phyloP scores from a whole-genome alignment of 2,113 vertebrate genomes.

The Sula dactylatra region DNA sequence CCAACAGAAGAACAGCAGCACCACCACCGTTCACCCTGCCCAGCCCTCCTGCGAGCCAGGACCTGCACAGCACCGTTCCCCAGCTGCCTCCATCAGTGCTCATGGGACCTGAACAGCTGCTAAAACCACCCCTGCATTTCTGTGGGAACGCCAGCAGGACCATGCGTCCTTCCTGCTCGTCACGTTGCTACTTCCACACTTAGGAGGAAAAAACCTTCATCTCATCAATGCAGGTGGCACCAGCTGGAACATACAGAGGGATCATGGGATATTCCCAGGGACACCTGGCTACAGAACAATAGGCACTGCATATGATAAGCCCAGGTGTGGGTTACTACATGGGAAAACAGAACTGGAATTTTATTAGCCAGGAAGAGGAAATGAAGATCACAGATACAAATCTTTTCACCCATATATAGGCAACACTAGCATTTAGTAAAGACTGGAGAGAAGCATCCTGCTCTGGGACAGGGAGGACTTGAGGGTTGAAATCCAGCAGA shows the following conservation, averaged over 20 bases:
- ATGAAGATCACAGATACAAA: accelerated
- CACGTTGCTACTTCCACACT: accelerated
- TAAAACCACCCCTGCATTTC: no score
- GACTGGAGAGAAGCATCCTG: not conserved
- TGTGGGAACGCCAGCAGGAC: not conserved
- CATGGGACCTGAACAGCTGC: no score
- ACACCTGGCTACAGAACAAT: not conserved
- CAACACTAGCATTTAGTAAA: not conserved
- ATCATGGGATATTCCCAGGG: not conserved
- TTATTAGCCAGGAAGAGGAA: not conserved
- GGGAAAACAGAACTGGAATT: not conserved
- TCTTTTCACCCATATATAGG: accelerated
- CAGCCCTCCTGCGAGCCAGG: accelerated
- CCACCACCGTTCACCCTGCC: not conserved
- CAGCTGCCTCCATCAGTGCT: not conserved
- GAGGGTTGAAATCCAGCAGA: not conserved
- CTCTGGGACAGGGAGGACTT: not conserved
- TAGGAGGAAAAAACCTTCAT: not conserved
- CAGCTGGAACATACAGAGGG: no score
- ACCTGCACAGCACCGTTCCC: not conserved
- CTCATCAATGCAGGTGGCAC: not conserved
- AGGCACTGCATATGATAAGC: not conserved
- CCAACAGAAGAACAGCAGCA: not conserved
- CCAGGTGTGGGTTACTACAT: accelerated
- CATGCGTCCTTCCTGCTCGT: accelerated